Evolutionary conservation across 2,113 vertebrate genomes (phyloP).

Genomic region (Hipposideros armiger): DNA sequence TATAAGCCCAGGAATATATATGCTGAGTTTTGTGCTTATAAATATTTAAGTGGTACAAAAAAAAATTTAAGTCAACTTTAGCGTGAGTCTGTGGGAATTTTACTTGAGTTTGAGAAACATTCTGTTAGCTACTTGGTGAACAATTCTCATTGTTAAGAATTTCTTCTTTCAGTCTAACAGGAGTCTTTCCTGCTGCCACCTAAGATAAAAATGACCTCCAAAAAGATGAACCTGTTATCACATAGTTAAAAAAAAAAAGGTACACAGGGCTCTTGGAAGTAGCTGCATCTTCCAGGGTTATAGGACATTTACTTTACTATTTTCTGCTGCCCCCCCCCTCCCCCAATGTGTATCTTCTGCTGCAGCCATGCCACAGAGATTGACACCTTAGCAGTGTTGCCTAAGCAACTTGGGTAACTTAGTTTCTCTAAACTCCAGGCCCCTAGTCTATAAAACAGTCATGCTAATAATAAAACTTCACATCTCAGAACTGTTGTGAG

Average conservation of each 20-base stretch:
- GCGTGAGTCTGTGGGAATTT: conserved; percentile 15
- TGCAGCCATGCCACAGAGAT: neutral
- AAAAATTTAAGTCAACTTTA: neutral
- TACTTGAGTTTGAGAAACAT: conserved; percentile 47
- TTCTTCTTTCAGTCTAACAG: neutral
- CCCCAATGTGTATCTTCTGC: neutral
- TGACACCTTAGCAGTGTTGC: neutral
- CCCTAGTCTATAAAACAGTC: neutral
- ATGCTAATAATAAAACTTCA: neutral
- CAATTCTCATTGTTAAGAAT: neutral
- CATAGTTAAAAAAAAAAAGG: neutral
- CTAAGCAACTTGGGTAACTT: neutral
- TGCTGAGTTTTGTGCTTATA: neutral
- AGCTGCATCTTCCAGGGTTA: neutral
- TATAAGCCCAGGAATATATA: neutral
- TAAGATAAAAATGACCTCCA: conserved; percentile 16
- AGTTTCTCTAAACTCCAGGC: neutral
- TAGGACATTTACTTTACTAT: neutral
- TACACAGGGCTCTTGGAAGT: neutral
- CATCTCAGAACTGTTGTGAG: neutral
- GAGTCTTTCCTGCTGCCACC: neutral
- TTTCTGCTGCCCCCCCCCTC: neutral
- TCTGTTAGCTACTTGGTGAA: neutral
- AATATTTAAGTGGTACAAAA: neutral
- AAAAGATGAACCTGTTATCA: neutral